These are phyloP conservation scores for Machimus rusticus DNA, from an alignment of 2,888 invertebrate genomes.

Conservation along the genomic window DNA sequence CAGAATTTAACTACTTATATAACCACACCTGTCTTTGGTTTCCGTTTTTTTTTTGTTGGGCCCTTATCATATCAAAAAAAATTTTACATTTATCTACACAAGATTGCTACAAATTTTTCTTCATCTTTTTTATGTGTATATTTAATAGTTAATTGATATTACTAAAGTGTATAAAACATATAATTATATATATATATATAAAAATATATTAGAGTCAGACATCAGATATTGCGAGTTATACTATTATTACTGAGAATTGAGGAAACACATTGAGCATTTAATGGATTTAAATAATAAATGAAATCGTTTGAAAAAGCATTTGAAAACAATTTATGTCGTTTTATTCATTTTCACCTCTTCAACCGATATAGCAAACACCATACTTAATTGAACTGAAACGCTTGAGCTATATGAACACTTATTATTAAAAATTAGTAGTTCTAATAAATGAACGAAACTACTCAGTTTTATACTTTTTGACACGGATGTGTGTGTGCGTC, in stretches of 20 bases:
- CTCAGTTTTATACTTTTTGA: background rate
- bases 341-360: background rate
- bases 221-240: slow-evolving; percentile 32
- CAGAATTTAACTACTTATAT: background rate
- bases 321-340: background rate
- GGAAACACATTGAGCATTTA: slow-evolving; percentile 22
- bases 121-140: slow-evolving; percentile 33
- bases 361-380: too few relatives aligned
- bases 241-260: slow-evolving; percentile 34
- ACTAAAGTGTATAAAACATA: slow-evolving; percentile 26
- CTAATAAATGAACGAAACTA: too few relatives aligned
- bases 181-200: background rate
- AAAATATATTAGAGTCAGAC: slow-evolving; percentile 3
- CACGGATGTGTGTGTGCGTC: too few relatives aligned
- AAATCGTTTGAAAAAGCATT: slow-evolving; percentile 40
- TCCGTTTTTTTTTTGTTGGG: background rate
- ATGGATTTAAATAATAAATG: slow-evolving; percentile 37
- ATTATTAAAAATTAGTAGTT: too few relatives aligned
- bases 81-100: slow-evolving; percentile 15
- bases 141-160: slow-evolving; percentile 12
- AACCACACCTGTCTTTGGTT: background rate
- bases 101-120: slow-evolving; percentile 14
- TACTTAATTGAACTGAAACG: too few relatives aligned
- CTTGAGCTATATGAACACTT: too few relatives aligned
- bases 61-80: background rate